Conservation (phyloP, 2,888 invertebrate species). For the Lomographa bimaculata region DNA sequence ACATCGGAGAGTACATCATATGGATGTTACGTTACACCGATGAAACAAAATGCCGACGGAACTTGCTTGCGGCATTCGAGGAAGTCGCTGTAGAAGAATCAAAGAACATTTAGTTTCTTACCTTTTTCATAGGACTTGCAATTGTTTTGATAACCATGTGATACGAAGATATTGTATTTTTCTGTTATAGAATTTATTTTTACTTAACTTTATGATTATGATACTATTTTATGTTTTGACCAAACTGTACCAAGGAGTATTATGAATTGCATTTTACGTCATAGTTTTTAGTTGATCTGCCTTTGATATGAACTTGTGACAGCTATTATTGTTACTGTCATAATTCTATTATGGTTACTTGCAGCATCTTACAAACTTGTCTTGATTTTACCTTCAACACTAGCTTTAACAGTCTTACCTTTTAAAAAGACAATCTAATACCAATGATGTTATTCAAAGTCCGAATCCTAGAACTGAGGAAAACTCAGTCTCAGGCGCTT, state of each 20-base stretch:
- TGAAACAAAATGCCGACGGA: constrained; percentile 84
- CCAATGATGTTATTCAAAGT: too few relatives aligned
- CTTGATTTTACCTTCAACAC: too few relatives aligned
- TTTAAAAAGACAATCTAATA: too few relatives aligned
- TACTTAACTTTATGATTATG: constrained; percentile 39
- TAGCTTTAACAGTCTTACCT: too few relatives aligned
- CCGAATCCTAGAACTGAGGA: too few relatives aligned
- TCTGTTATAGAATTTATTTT: constrained; percentile 42
- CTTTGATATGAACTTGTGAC: constrained; percentile 9
- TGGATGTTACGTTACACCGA: constrained; percentile 85
- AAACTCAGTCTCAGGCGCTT: too few relatives aligned
- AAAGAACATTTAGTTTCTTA: constrained; percentile 34
- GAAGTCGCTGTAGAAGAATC: constrained; percentile 59
- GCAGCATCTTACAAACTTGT: constrained; percentile 6
- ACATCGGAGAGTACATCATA: constrained; percentile 82
- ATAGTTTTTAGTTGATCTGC: neutral
- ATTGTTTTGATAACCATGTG: constrained; percentile 45
- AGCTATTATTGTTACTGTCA: neutral
- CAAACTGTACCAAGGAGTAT: constrained; percentile 45
- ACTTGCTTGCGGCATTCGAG: constrained; percentile 80
- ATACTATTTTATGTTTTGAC: constrained; percentile 46
- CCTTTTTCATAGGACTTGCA: constrained; percentile 5
- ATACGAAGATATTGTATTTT: constrained; percentile 48
- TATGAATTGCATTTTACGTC: constrained; percentile 41
- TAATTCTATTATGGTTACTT: constrained; percentile 6